These are phyloP conservation scores for Rhopalosiphum nymphaeae DNA, from an alignment of 2,888 invertebrate species.

Conservation along the genomic window DNA sequence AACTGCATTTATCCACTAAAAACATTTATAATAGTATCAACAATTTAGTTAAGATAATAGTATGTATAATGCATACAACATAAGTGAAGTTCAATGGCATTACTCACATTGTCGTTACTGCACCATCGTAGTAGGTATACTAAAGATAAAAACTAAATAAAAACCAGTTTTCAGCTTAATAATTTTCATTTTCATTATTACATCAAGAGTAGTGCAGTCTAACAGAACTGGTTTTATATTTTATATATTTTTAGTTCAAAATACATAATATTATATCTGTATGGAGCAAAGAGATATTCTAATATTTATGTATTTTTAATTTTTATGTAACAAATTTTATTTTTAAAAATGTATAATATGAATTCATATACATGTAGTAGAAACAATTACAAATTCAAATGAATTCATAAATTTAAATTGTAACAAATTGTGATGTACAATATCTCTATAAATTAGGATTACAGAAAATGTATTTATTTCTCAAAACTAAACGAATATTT, in stretches of 20 bases:
- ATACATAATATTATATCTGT: background rate
- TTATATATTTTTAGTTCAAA: slow-evolving; percentile 19
- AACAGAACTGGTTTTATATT: slow-evolving; percentile 29
- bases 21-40: background rate
- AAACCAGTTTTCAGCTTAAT: slow-evolving; percentile 8
- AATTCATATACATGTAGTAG: background rate
- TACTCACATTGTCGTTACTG: background rate
- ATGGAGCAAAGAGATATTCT: background rate
- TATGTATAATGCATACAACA: background rate
- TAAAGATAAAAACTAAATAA: background rate
- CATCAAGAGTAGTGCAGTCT: background rate
- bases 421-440: background rate
- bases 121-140: background rate
- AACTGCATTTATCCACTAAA: background rate
- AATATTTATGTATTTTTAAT: background rate
- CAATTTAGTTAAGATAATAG: background rate
- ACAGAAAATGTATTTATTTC: background rate
- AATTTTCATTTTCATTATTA: slow-evolving; percentile 52
- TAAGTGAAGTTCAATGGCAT: slow-evolving; percentile 32
- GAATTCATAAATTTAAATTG: background rate
- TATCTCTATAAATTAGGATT: background rate
- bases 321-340: background rate
- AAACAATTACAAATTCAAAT: background rate
- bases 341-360: background rate
- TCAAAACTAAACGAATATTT: background rate